Percentiles rank a stretch among this genome's conserved stretches.
Conservation (phyloP, 2,888 invertebrate species). For the Lithophane semibrunnea region DNA sequence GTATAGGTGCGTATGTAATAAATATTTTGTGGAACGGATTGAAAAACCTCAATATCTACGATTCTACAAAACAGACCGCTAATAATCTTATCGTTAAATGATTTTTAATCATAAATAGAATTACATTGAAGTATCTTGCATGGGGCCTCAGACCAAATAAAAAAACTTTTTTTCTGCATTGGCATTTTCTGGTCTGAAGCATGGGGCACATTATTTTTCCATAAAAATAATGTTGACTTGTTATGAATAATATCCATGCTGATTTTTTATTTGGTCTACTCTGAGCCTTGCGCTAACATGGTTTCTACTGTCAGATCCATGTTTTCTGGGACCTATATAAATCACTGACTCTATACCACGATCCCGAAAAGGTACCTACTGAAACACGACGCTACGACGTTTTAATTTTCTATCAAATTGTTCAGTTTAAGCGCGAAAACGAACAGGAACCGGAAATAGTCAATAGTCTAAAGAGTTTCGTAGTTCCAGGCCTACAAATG, state of each 20-base stretch:
- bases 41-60: slow-evolving; percentile 1
- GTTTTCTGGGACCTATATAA: neutral
- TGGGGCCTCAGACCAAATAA: no score
- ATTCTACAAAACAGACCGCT: neutral
- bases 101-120: neutral
- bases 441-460: neutral
- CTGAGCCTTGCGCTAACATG: no score
- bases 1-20: neutral
- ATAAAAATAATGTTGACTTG: neutral
- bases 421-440: slow-evolving; percentile 1
- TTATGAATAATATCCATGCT: neutral
- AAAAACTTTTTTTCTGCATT: no score
- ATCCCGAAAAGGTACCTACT: neutral
- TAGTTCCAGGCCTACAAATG: neutral
- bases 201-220: no score
- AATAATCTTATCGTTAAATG: slow-evolving; percentile 6
- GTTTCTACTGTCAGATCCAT: neutral
- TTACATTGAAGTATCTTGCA: neutral
- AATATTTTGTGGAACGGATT: neutral
- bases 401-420: neutral
- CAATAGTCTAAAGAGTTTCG: slow-evolving; percentile 1
- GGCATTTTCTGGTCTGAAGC: no score
- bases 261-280: no score
- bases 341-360: neutral
- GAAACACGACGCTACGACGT: neutral